Evolutionary conservation across 2,888 invertebrate genomes (phyloP).

Genomic region (Phania funesta): DNA sequence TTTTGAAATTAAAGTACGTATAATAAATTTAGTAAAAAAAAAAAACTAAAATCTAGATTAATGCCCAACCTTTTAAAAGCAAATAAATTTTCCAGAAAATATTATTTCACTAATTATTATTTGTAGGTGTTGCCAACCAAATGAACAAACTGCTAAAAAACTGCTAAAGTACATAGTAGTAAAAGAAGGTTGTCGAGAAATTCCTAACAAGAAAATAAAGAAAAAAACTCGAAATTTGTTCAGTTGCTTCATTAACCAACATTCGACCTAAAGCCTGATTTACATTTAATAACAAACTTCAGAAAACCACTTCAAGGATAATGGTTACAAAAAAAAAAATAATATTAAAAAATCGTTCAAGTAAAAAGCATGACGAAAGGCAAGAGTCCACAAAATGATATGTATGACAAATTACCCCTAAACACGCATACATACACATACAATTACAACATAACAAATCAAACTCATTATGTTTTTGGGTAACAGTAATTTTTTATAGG

Average conservation of each 20-base stretch:
- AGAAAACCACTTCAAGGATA: constrained; percentile 46
- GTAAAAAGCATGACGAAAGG: constrained; percentile 37
- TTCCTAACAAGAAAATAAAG: neutral
- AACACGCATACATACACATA: constrained; percentile 27
- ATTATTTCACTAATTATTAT: neutral
- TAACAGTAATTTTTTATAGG: constrained; percentile 5
- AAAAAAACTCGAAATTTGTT: constrained; percentile 7
- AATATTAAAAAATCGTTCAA: constrained; percentile 7
- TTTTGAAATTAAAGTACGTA: too few relatives aligned
- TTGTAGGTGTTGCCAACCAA: constrained; percentile 2
- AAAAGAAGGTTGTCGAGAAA: neutral
- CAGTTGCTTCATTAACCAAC: constrained; percentile 38
- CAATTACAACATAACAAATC: neutral
- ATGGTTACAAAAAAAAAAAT: neutral
- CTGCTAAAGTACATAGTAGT: neutral
- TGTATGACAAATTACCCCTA: constrained; percentile 35
- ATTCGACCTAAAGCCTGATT: constrained; percentile 49
- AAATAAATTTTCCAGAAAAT: neutral
- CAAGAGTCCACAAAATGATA: constrained; percentile 12
- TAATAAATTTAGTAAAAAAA: too few relatives aligned
- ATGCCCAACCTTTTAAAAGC: neutral
- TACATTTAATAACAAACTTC: constrained; percentile 32
- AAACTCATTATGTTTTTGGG: constrained; percentile 41
- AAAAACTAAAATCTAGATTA: neutral
- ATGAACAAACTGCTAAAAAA: constrained; percentile 28